phyloP scores from a whole-genome alignment of 1,140 invertebrate species.

The Carposina sasakii region DNA sequence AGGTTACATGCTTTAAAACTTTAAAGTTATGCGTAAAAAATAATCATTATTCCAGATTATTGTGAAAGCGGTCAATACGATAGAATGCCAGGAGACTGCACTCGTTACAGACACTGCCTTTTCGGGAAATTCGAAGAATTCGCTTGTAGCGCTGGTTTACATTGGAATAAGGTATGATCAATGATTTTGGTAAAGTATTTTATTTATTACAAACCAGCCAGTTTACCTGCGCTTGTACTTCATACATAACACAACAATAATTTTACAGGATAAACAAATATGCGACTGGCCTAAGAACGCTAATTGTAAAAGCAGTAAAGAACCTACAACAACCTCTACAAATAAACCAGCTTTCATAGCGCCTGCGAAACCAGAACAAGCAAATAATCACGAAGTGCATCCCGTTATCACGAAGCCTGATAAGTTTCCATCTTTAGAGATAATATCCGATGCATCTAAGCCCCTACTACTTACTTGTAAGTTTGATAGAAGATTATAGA shows the following conservation, averaged over 20 bases:
- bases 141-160: constrained; percentile 81
- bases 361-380: constrained; percentile 16
- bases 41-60: constrained; percentile 47
- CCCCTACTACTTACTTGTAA: constrained; percentile 29
- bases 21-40: constrained; percentile 2
- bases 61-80: constrained; percentile 80
- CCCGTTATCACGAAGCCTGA: constrained; percentile 13
- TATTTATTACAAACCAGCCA: background rate
- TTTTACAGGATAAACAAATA: constrained; percentile 68
- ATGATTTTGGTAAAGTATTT: constrained; percentile 17
- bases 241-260: background rate
- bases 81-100: constrained; percentile 79
- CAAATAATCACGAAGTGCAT: constrained; percentile 9
- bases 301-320: constrained; percentile 68
- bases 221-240: too few relatives aligned
- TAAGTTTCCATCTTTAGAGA: constrained; percentile 13
- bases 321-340: constrained; percentile 16
- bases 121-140: constrained; percentile 83
- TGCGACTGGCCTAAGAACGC: constrained; percentile 88
- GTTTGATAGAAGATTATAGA: constrained; percentile 4
- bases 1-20: background rate
- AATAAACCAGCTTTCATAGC: constrained; percentile 26
- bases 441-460: constrained; percentile 18
- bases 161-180: constrained; percentile 85
- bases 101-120: constrained; percentile 83